Base-by-base conservation (phyloP, 2,113 vertebrate species). In the Siniperca chuatsi region DNA sequence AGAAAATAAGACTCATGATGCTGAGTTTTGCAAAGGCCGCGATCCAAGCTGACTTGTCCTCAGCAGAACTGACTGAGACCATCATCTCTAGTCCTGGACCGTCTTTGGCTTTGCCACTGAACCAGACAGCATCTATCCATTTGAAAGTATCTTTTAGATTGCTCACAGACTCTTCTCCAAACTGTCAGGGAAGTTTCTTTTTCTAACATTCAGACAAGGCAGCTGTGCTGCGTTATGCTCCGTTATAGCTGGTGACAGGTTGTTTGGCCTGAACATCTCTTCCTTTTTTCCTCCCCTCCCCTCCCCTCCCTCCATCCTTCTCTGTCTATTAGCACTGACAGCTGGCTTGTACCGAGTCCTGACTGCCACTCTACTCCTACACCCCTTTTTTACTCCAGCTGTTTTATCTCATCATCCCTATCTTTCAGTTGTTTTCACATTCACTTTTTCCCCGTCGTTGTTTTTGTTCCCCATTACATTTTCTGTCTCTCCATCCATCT, bases 251-350 rank as follows among this genome's bases (percentile, higher is more conserved):
- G 86, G 70, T 87, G 90, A 89, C 88, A 89, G 84, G 42, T 83
- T 84, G 85, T 90, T 92, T 89, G 75, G 83, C 73, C 87, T 33
- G 68, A 90, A 89, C 83, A 90, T 82, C 82, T 76, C 73, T 44
- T 35, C 71, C 67, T 52, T 20, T 35, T 21, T 25, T 25, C 44
- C 42, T 35, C 16, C 60, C 54, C 75, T 57, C 16, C 60, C 54
- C 75, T 57, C 9, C 57, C 55, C 66, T 60, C 78, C 44, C 55
- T 72, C 77, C 80, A 37, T 80, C 87, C 66, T 52, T 67, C 65
- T 40, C 82, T 55, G 84, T 89, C 87, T 88, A 88, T 92, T 90
- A 90, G 86, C 77, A 0, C 77, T 92, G 92, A 93, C 92, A 87
- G 90, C 74, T 10, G 21, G 74, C 90, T 89, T 79, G 87, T 90